Conservation (phyloP, 2,888 invertebrate species). For the Acleris cristana region DNA sequence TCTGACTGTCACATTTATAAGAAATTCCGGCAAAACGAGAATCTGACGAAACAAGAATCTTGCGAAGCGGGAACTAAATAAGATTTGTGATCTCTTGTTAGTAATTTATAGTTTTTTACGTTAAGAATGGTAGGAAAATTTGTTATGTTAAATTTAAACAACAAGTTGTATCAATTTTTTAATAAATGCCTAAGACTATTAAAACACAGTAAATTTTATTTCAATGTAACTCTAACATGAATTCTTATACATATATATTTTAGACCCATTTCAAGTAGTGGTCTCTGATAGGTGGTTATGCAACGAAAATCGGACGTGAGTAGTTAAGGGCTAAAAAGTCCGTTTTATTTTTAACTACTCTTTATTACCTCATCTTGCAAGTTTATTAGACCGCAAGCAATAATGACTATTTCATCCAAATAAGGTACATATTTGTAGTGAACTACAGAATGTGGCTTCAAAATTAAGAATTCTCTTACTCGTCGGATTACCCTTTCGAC, state of each 20-base stretch:
- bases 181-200: conserved; percentile 5
- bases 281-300: conserved; percentile 1
- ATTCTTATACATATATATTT: no score
- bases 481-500: conserved; percentile 25
- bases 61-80: no score
- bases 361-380: conserved; percentile 28
- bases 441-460: conserved; percentile 26
- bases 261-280: no score
- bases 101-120: no score
- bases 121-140: no score
- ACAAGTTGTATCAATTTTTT: background rate
- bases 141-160: no score
- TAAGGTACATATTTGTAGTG: conserved; percentile 4
- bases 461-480: conserved; percentile 22
- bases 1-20: no score
- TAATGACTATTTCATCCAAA: conserved; percentile 15
- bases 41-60: no score
- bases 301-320: background rate
- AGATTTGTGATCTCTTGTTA: no score
- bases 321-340: background rate
- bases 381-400: conserved; percentile 26
- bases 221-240: background rate
- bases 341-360: conserved; percentile 3
- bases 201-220: background rate
- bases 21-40: no score